Evolutionary conservation across 2,113 vertebrate species (phyloP).

Genomic region (Atlantisia rogersi): DNA sequence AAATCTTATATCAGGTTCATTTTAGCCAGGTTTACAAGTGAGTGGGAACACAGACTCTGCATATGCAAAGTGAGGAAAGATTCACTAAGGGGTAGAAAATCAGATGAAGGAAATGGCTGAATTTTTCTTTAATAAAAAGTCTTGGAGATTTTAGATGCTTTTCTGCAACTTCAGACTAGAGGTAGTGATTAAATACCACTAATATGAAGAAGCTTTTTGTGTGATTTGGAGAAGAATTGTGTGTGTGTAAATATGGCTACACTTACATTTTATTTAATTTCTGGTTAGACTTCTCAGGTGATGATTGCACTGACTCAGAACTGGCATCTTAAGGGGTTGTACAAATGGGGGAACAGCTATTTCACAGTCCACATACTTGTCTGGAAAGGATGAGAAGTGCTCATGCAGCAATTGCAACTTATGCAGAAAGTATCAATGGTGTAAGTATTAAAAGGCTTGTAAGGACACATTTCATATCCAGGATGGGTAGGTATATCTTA

Average conservation of each 20-base stretch:
- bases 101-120: neutral
- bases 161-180: neutral
- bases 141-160: neutral
- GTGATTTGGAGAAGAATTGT: neutral
- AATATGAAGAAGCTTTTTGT: neutral
- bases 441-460: slow-evolving; percentile 33
- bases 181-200: neutral
- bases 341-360: slow-evolving; percentile 35
- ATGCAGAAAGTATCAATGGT: neutral
- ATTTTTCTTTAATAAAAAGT: neutral
- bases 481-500: neutral
- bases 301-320: too few species aligned
- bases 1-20: neutral
- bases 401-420: neutral
- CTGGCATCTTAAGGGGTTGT: neutral
- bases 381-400: slow-evolving; percentile 57
- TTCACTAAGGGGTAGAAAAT: neutral
- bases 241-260: neutral
- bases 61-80: neutral
- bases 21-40: neutral
- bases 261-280: neutral
- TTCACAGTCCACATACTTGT: slow-evolving; percentile 66
- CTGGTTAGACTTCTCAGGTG: slow-evolving; percentile 45
- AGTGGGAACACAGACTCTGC: neutral
- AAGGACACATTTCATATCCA: neutral